phyloP scores from a whole-genome alignment of 2,888 invertebrate genomes.

The Strigamia crassipes region DNA sequence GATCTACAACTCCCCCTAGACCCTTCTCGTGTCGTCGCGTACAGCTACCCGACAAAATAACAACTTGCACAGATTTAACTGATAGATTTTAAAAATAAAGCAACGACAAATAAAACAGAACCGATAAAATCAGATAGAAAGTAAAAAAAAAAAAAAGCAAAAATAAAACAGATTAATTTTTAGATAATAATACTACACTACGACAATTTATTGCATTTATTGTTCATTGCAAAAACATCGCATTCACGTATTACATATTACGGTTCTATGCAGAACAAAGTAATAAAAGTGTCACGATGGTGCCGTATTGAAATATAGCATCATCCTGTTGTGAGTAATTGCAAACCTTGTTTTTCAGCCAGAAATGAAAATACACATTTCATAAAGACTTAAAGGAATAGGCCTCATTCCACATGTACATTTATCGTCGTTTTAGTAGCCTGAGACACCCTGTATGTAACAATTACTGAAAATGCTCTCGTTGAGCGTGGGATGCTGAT shows the following conservation, averaged over 20 bases:
- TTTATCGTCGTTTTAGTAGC: too few relatives aligned
- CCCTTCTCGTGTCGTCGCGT: background rate
- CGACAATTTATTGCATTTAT: too few relatives aligned
- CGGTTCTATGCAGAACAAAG: background rate
- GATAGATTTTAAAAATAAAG: background rate
- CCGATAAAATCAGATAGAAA: too few relatives aligned
- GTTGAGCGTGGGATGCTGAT: too few relatives aligned
- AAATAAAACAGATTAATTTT: background rate
- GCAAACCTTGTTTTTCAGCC: background rate
- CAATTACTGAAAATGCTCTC: too few relatives aligned
- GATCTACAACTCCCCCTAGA: constrained; percentile 3
- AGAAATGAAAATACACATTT: background rate
- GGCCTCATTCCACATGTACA: too few relatives aligned
- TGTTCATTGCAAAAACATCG: background rate
- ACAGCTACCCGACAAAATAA: constrained; percentile 2
- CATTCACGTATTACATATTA: background rate
- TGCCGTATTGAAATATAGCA: background rate
- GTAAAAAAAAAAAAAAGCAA: background rate
- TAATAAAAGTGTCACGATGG: background rate
- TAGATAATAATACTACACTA: too few relatives aligned
- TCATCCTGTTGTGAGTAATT: background rate
- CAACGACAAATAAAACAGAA: background rate
- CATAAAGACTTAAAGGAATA: too few relatives aligned
- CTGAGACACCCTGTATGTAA: too few relatives aligned
- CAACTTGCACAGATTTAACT: background rate